Base-by-base conservation (phyloP, 2,113 vertebrate species). In the Platycercus adscitus region DNA sequence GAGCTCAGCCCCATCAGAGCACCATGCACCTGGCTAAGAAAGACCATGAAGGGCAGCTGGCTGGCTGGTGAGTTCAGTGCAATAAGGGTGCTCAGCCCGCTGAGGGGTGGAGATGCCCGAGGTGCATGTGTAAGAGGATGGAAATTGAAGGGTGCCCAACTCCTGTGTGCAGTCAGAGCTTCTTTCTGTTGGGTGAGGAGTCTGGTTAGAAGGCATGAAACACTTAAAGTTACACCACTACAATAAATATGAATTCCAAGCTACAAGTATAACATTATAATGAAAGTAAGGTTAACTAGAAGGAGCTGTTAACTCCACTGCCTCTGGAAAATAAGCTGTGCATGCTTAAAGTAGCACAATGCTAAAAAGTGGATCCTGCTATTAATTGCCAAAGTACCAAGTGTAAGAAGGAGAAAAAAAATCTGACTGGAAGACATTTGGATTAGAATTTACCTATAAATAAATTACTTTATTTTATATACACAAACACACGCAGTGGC, bases 71-170 rank as follows among this genome's bases (percentile, higher is more conserved):
- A 10, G 0, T 24, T 6, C 11, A 61, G 5, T 16, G 44, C 41
- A 5, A 1, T 0, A 10, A 29, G 82, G 76, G 26, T 35, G 39
- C 71, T 14, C 60, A 81, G 80, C 37, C n/a, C 52, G 2, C 7
- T 5, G 0, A 14, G 50, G 4, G 72, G 3, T 26, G 35, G 2
- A 61, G 37, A 2, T 88, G 44, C 46, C n/a, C 16, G 64, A 41
- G 29, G 7, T 23, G 21, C 37, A 0, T 0, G 2, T 41, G 4
- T 29, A 26, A n/a, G 44, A 70, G 60, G n/a, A 11, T 50, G 31
- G 81, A 35, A 55, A 8, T 4, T 12, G 70, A 64, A 60, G 29
- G 50, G 33, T 14, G 20, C 44, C 35, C 7, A 2, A 20, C 35
- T 61, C 63, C 56, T 49, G 16, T 3, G 61, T 61, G 79, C 69